Base-by-base conservation (phyloP, 92 coral and sea anemone genomes). In the Epizoanthus rinbou region DNA sequence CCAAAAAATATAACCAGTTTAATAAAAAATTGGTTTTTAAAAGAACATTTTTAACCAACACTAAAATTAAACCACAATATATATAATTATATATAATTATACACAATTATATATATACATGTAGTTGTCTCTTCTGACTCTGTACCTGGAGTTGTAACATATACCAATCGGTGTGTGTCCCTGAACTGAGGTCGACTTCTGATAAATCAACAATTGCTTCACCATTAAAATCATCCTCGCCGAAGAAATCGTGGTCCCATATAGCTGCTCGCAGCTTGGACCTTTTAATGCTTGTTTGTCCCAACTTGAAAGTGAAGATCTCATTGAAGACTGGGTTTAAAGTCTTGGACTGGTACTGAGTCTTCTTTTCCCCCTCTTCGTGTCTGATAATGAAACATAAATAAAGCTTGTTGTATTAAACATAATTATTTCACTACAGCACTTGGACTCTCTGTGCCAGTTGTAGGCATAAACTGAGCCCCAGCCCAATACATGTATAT, bases 211-310 rank as follows among this genome's bases (percentile, higher is more conserved):
- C 85, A 53, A 95, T 93, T 17, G 92, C 98, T 85, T 95, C 98
- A 1, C 98, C 98, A 87, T 93, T 95, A 33, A 95, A 95, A 68
- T 95, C 98, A 85, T 95, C 98, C 85, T 91, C 95, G 59, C 98
- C 98, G 93, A 95, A 94, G 63, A 95, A 87, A 33, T 95, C 98
- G 75, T 95, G 98, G 78, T 95, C 98, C 94, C 89, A 95, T 53
- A 95, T 79, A 23, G 93, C 93, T 70, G 90, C 95, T 25, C 95
- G 79, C 17, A 95, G 88, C 58, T 89, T 93, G n/a, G 98, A 89
- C 41, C 76, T 85, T 18, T 87, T 68, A 22, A 93, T 78, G 70
- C 69, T 52, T 22, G 89, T 84, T 54, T 95, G 98, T n/a, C 90
- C 90, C 72, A 95, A 81, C 65, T 88, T 87, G 88, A 95, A 95